Evolutionary conservation across 2,113 vertebrate genomes (phyloP), one percentile per base, ranked within the genome.

Genomic region (Acanthochromis polyacanthus): DNA sequence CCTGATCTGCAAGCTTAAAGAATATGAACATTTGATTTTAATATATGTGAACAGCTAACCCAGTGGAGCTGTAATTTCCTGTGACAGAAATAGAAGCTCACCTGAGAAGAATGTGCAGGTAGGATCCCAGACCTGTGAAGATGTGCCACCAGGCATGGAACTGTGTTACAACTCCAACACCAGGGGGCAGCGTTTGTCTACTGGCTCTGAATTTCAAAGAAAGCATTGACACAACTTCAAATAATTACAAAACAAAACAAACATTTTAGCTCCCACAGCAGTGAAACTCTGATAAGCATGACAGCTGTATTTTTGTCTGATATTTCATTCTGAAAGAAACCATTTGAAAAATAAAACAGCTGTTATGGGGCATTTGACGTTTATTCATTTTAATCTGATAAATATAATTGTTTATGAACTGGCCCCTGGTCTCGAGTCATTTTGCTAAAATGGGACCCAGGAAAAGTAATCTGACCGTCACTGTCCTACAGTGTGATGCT

Each of bases 121-220:
- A 99, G 59, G 98, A 99, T 9, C 98, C 98, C 51, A 99, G 92
- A 83, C 98, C 98, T 50, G 98, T 99, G 40, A 99, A 95, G 82
- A 99, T 97, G 82, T 99, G 98, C 98, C 98, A 99, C 97, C 98
- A 99, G 0, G 97, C 98, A 19, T 99, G 98, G 84, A 99, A 98
- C 87, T 99, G 98, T 10, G 98, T 99, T 28, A 97, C 85, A 2
- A 96, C 96, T 50, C 97, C 96, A 61, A 98, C 81, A 52, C 96
- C 86, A 16, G 97, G 91, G 71, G 96, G 97, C 71, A 97, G 89
- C 55, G 83, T 95, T 78, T 94, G 92, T 70, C 98, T 94, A 61
- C 96, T 91, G 30, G 91, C 92, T 94, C 98, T 99, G 89, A 40
- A 62, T 72, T 10, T 45, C 19, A 57, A 53, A 36, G 50, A 12